Percentiles rank a stretch among this genome's conserved stretches.
These are phyloP conservation scores for Sebastes variabilis DNA, from an alignment of 2,797 vertebrate genomes.

Conservation along the genomic window DNA sequence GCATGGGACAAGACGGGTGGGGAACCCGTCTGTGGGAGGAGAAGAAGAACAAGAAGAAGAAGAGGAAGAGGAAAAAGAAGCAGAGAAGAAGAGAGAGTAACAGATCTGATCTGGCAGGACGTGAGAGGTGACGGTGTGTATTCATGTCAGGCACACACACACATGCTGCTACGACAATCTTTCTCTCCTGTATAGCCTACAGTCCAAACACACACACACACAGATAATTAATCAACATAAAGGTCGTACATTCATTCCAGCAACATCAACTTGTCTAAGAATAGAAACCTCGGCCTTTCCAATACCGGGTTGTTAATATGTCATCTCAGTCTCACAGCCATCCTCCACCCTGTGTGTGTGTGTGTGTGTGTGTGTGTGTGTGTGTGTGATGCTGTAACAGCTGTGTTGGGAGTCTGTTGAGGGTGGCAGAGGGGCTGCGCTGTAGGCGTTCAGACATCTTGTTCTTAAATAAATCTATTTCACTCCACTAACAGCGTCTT, in stretches of 20 bases:
- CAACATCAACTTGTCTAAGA: slow-evolving; percentile 31
- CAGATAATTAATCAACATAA: slow-evolving; percentile 19
- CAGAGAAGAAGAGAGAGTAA: neutral
- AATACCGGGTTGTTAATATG: slow-evolving; percentile 19
- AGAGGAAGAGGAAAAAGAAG: neutral
- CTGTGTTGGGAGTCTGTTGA: slow-evolving; percentile 60
- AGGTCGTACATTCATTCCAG: slow-evolving; percentile 49
- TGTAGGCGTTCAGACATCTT: slow-evolving; percentile 55
- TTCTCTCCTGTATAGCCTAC: neutral
- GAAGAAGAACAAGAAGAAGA: neutral
- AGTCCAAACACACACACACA: neutral
- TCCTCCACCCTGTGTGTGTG: slow-evolving; percentile 6
- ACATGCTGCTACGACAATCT: neutral
- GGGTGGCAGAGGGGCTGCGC: slow-evolving; percentile 36
- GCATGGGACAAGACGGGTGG: slow-evolving; percentile 6
- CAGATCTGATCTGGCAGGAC: slow-evolving; percentile 41
- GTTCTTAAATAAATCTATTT: slow-evolving; percentile 65
- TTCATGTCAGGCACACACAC: slow-evolving; percentile 36
- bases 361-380: neutral
- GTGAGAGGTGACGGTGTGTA: slow-evolving; percentile 53
- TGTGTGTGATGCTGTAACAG: slow-evolving; percentile 41
- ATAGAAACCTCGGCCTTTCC: slow-evolving; percentile 52
- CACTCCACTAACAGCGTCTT: slow-evolving; percentile 35
- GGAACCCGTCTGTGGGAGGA: neutral
- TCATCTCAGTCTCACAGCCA: slow-evolving; percentile 40